Evolutionary conservation across 2,888 invertebrate species (phyloP), one percentile per base, ranked within the genome.

Genomic region (Belgica antarctica): DNA sequence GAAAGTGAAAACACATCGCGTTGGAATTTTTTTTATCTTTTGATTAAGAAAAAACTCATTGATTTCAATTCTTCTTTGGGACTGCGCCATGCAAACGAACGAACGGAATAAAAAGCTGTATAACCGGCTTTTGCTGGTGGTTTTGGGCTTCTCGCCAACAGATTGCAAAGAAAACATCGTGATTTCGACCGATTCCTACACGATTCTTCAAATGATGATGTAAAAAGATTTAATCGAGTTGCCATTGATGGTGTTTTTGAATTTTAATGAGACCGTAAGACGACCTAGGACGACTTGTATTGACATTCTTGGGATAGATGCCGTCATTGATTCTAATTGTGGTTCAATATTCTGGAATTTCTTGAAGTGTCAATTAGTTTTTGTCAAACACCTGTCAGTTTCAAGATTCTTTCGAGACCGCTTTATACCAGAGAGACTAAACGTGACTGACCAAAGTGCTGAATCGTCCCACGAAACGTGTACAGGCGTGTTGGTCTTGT

Each of bases 111-210:
- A 59, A 59, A 59, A 59, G 59, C 25, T 8, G 59, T 59, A 25
- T 3, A 19, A 59, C 59, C 59, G 59, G 59, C 59, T 59, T 46
- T 59, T 19, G 52, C 19, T 22, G 46, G 15, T 52, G 19, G 2
- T 52, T 52, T 7, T 52, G n/a, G 25, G 59, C 59, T 59, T 59
- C 27, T 24, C 15, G 12, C 12, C n/a, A 59, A 59, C 12, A 12
- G 25, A 24, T 17, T 22, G 27, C 59, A 15, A 22, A 5, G 52
- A 19, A 24, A 24, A 22, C 59, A 59, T 27, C 27, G 4, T 4
- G 25, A 27, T 59, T 59, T 24, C 59, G 59, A 4, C 27, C 19
- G 19, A 59, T 59, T 59, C 59, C 59, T 59, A 59, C 59, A 59
- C 27, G 12, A 52, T 22, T 41, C 12, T 12, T 52, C 52, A n/a